Evolutionary conservation across 2,113 vertebrate genomes (phyloP).

Genomic region (Petrocephalus zakoni): DNA sequence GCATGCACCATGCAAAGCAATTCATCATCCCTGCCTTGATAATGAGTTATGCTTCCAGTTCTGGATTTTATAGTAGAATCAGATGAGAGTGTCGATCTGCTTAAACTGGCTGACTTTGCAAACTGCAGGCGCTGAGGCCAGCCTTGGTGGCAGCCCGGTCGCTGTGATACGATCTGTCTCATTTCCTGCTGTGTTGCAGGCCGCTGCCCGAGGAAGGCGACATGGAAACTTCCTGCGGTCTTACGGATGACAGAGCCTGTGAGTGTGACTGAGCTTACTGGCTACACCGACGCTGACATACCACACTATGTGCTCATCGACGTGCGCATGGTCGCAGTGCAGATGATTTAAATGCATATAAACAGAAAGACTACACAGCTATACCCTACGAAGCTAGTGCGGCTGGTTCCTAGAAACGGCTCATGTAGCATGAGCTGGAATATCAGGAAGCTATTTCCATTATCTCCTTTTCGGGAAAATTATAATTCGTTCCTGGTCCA

Average conservation of each 20-base stretch:
- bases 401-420: not conserved
- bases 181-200: constrained; percentile 49
- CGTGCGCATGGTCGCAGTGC: not conserved
- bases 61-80: not conserved
- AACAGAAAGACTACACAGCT: not conserved
- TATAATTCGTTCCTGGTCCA: not conserved
- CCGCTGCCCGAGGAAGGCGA: constrained; percentile 79
- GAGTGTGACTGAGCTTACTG: constrained; percentile 48
- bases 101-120: too few relatives aligned
- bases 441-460: too few relatives aligned
- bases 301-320: not conserved
- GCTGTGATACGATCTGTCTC: not conserved
- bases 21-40: not conserved
- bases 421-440: not conserved
- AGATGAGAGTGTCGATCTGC: not conserved
- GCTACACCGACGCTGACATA: not conserved
- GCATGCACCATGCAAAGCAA: not conserved
- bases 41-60: not conserved
- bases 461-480: not conserved
- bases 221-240: constrained; percentile 74
- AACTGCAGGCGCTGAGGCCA: not conserved
- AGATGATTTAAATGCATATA: not conserved
- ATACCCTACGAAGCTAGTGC: not conserved
- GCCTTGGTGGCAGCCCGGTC: not conserved
- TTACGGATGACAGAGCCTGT: constrained; percentile 72